Evolutionary conservation across 2,113 vertebrate genomes (phyloP).

Genomic region (Phalacrocorax brasilianus): DNA sequence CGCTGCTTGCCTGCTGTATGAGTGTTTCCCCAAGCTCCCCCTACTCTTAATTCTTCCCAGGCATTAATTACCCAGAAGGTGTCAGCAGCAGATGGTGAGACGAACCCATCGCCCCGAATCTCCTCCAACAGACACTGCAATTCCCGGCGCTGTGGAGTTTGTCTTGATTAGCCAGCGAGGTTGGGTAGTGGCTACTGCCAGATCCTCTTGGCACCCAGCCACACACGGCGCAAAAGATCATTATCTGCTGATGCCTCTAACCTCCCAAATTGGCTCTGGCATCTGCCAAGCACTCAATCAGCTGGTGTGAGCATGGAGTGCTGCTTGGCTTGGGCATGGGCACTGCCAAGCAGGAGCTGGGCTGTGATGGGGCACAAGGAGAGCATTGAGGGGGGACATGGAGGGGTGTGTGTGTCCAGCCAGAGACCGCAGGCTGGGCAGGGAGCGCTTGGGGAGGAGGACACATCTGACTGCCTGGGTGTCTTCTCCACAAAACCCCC

Average conservation of each 20-base stretch:
- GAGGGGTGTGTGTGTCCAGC: too few species aligned
- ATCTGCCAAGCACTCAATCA: not conserved
- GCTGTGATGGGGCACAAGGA: not conserved
- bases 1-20: not conserved
- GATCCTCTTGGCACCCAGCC: slow-evolving; percentile 8
- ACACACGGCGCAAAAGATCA: not conserved
- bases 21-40: not conserved
- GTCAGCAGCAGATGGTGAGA: slow-evolving; percentile 65
- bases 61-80: slow-evolving; percentile 62
- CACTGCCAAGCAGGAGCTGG: not conserved
- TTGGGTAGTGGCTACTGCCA: slow-evolving; percentile 27
- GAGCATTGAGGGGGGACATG: too few species aligned
- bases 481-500: too few species aligned
- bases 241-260: not conserved
- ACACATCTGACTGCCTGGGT: too few species aligned
- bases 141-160: not conserved
- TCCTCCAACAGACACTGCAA: slow-evolving; percentile 15
- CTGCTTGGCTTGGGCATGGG: not conserved
- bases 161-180: not conserved
- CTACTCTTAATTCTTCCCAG: not conserved
- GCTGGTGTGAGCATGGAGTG: rapidly evolving
- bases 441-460: not conserved
- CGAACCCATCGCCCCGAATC: not conserved
- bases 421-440: rapidly evolving
- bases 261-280: not conserved